Base-by-base conservation (phyloP, 2,888 invertebrate species). In the Cataglyphis rosenhaueri region DNA sequence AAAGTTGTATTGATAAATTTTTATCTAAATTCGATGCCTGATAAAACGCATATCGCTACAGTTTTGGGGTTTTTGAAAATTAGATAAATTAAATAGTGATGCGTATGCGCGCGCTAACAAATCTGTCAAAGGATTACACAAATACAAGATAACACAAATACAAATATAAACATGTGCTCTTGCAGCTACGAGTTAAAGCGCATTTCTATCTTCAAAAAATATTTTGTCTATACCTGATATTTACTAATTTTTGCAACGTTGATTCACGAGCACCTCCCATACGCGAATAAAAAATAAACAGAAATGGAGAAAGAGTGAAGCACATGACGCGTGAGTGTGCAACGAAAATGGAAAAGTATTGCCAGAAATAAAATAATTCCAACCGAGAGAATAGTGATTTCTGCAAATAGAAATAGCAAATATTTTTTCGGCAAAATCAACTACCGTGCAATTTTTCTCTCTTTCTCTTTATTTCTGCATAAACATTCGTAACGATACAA, bases 301-400 rank as follows among this genome's bases (percentile, higher is more conserved):
- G 12, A 15, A 44, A 44, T 38, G 4, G 9, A 44, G 59, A 48
- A 25, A 52, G 4, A 21, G 15, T 29, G 32, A 41, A 57, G 29
- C 35, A 68, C 10, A 0, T 8, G 15, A 59, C 48, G 8, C 48
- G 8, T n/a, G 10, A 25, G 6, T 64, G 18, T 41, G 21, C 41
- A 57, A 59, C 15, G 21, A 32, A n/a, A 70, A 3, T 10, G 4
- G 8, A 35, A 44, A 71, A 70, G 71, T 71, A 71, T 44, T 44
- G 59, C 3, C 21, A 21, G 41, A 59, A 71, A 78, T 57, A 78
- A 70, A 59, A 71, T 71, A 21, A 79, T 59, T 12, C 6, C 25
- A 25, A 70, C 12, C 44, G 21, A 68, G 68, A 29, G 25, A 38
- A 68, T 32, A 32, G 70, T 79, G 71, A 79, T 79, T 79, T 79